A percentile compares a stretch with the other conserved stretches of the same genome.
These are phyloP conservation scores for Cheilosia urbana DNA, from an alignment of 2,888 invertebrate genomes.

Conservation along the genomic window DNA sequence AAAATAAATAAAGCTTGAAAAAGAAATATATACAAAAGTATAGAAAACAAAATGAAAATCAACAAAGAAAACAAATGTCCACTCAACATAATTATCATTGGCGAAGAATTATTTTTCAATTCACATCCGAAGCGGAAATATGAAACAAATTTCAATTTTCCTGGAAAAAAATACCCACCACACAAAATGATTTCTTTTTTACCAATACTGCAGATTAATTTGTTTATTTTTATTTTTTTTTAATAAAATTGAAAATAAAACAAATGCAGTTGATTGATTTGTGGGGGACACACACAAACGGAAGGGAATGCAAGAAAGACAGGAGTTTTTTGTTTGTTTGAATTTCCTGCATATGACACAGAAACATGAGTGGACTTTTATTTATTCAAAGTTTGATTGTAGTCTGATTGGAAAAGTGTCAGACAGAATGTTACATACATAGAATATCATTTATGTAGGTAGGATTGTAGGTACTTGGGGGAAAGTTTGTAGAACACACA, in stretches of 20 bases:
- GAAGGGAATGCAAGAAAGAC: conserved; percentile 10
- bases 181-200: conserved; percentile 5
- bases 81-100: conserved; percentile 67
- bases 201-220: not conserved
- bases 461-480: too few relatives aligned
- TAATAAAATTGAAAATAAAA: conserved; percentile 8
- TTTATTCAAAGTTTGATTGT: conserved; percentile 46
- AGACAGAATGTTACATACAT: not conserved
- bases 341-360: conserved; percentile 54
- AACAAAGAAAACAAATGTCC: conserved; percentile 65
- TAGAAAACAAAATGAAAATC: conserved; percentile 31
- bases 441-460: not conserved
- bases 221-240: not conserved
- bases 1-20: conserved; percentile 13
- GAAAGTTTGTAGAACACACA: not conserved
- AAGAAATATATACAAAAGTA: conserved; percentile 23
- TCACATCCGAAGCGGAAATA: conserved; percentile 18
- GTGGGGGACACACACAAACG: not conserved
- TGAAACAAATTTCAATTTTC: conserved; percentile 17
- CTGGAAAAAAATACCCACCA: conserved; percentile 22
- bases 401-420: conserved; percentile 38
- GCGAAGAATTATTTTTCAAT: conserved; percentile 66
- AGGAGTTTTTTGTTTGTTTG: conserved; percentile 1
- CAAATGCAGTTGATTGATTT: conserved; percentile 27
- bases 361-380: conserved; percentile 29